Evolutionary conservation across 2,797 vertebrate species (phyloP), one percentile per base, ranked within the genome.

Genomic region (Poecilia gillii): DNA sequence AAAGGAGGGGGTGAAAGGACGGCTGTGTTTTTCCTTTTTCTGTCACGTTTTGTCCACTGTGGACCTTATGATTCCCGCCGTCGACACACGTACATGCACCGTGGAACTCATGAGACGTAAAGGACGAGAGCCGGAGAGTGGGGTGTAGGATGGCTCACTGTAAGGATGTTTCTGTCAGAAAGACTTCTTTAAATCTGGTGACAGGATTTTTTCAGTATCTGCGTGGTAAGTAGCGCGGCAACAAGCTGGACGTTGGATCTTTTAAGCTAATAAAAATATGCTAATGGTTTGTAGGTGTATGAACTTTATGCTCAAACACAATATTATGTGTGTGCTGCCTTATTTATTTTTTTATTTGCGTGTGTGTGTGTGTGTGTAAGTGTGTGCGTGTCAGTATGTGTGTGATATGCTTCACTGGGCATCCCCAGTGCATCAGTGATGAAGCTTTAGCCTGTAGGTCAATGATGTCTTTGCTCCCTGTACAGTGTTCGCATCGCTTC

Each of bases 161-260:
- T 91, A 97, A 94, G 93, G 95, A 95, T 85, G 84, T 95, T 85
- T 92, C 94, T 86, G 86, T 94, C 90, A 97, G 95, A 91, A 97
- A 94, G 90, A 93, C 93, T 84, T 89, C 96, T 20, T 85, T 97
- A 81, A 96, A 97, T 89, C 93, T 97, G 89, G 94, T 96, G 85
- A 96, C 97, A 39, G 96, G 96, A 88, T 95, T 96, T 92, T 96
- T 96, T 91, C 97, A 96, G 89, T 96, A 95, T 92, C 85, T 93
- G 9, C 96, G 95, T 70, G 97, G 97, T 98, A 96, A 97, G 97
- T 97, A 93, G 92, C 89, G 81, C 89, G 90, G 59, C 78, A 73
- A 81, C 77, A 70, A 0, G 68, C 73, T 73, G 49, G 53, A 59
- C 70, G 43, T 82, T 80, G 90, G 85, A 76, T 91, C 76, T 77